These are phyloP conservation scores for Todiramphus saurophagus DNA, from an alignment of 2,113 vertebrate species.

Conservation along the genomic window DNA sequence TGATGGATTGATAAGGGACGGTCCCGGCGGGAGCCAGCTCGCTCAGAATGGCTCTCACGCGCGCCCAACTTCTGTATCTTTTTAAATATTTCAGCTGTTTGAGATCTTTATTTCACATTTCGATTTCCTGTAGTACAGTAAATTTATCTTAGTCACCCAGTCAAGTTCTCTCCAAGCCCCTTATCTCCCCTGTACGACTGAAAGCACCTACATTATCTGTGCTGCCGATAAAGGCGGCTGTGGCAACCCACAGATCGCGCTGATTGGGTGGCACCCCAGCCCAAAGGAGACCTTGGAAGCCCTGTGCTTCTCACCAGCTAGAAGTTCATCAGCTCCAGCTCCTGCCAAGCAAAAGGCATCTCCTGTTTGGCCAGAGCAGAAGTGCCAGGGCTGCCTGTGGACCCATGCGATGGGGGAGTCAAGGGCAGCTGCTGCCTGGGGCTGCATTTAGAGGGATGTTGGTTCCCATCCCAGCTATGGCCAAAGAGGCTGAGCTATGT, in stretches of 20 bases:
- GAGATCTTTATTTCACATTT: conserved; percentile 78
- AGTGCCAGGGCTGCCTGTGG: accelerated
- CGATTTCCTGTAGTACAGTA: conserved; percentile 75
- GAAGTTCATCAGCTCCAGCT: neutral
- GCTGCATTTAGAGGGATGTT: neutral
- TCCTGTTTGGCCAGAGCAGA: neutral
- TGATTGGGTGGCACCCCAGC: neutral
- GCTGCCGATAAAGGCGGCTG: conserved; percentile 24
- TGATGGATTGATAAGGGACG: conserved; percentile 62
- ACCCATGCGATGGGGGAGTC: accelerated
- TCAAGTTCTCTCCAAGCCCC: conserved; percentile 54
- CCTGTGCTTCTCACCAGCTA: neutral
- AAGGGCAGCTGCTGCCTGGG: neutral
- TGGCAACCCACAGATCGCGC: conserved; percentile 18
- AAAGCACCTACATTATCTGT: conserved; percentile 67
- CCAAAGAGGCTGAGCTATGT: neutral
- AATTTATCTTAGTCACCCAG: conserved; percentile 79
- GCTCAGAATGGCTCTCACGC: neutral
- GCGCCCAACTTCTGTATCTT: conserved; percentile 46
- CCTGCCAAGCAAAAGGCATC: neutral
- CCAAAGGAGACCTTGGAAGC: neutral
- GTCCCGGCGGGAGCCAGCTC: neutral
- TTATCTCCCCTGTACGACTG: conserved; percentile 68
- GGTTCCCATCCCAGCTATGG: accelerated
- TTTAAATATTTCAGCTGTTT: conserved; percentile 78